These are phyloP conservation scores for Drosophila repleta DNA, from an alignment of 1,140 invertebrate species.

Conservation along the genomic window DNA sequence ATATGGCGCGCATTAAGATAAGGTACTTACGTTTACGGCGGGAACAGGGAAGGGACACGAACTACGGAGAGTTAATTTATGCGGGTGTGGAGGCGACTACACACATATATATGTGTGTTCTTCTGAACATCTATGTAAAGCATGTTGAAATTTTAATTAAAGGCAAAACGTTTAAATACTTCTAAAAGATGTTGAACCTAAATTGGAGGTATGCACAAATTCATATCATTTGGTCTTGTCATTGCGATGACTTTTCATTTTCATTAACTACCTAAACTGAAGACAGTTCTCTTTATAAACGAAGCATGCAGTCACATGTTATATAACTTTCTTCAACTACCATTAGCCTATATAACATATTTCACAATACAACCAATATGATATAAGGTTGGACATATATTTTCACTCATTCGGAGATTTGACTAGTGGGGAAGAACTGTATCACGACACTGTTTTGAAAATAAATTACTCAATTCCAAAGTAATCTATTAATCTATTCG, in stretches of 20 bases:
- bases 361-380: no score
- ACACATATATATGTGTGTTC: not conserved
- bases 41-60: conserved; percentile 29
- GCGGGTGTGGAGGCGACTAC: conserved; percentile 54
- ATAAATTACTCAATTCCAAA: no score
- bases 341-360: no score
- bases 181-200: conserved; percentile 29
- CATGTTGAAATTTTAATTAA: conserved; percentile 81
- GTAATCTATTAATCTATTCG: no score
- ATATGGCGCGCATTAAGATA: conserved; percentile 79
- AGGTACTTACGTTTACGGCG: conserved; percentile 75
- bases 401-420: no score
- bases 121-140: conserved; percentile 11
- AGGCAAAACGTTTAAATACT: conserved; percentile 59
- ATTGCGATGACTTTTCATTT: conserved; percentile 48
- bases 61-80: conserved; percentile 76
- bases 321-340: no score
- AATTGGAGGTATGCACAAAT: conserved; percentile 18
- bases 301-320: not conserved
- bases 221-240: not conserved
- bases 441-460: no score
- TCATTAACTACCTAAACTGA: conserved; percentile 56
- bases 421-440: no score
- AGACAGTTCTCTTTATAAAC: conserved; percentile 34
- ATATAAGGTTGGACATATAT: no score